Evolutionary conservation across 2,113 vertebrate species (phyloP), one percentile per base, ranked within the genome.

Genomic region (Sinocyclocheilus grahami): DNA sequence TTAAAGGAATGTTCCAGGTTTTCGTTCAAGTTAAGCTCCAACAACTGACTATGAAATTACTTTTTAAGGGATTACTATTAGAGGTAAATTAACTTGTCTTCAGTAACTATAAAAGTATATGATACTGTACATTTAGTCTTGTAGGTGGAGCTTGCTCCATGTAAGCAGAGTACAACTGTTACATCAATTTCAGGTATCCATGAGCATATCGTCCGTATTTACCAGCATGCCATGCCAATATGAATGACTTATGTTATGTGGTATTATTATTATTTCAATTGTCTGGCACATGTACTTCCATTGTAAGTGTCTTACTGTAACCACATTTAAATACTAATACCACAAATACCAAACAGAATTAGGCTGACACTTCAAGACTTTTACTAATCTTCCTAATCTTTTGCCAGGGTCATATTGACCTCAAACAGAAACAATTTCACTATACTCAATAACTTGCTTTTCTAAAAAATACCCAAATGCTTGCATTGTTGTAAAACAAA

Each of bases 1-100:
- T 72, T 42, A 72, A 42, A 42, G 37, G 22, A 72, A 72, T 72
- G 37, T 72, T 72, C 69, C 20, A 42, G 69, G 69, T 42, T 72
- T 72, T 72, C 5, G 1, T 10, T 71, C 14, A 37, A 69, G 27
- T 67, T 67, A 67, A 33, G 65, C 65, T 27, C 12, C 62, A 27
- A 12, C n/a, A 1, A 24, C 10, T 4, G 11, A 65, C 62, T 65
- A 67, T 67, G 8, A 67, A 33, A 33, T 67, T 8, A 16, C 14
- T 67, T 69, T 67, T 33, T 33, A 33, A 33, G 27, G 5, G 8
- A 69, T 16, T 69, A 37, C 67, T 33, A 18, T 69, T 71, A 0
- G 33, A 37, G 67, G 65, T 16, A 16, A 69, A 69, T 33, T 0
- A 18, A 33, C 7, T 33, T 33, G 9, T 71, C 33, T 20, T 71